Conservation (phyloP, 2,113 vertebrate species). For the Lipotes vexillifer region DNA sequence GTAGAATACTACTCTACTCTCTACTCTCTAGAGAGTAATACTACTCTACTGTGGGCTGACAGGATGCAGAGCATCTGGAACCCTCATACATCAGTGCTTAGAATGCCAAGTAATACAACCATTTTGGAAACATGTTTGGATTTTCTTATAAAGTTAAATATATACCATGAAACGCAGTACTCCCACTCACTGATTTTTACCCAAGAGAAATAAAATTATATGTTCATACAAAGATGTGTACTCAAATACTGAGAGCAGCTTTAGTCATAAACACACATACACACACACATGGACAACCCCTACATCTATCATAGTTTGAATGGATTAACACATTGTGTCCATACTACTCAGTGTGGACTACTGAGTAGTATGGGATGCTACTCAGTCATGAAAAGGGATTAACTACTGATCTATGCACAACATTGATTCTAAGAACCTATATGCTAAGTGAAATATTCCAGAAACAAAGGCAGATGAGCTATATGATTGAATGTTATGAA, state of each 20-base stretch:
- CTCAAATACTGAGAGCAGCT: neutral
- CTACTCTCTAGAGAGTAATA: too few species aligned
- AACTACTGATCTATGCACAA: neutral
- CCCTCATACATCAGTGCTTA: too few species aligned
- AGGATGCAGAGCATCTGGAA: neutral
- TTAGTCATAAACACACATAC: neutral
- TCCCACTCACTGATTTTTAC: neutral
- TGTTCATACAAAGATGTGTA: neutral
- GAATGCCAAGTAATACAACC: neutral
- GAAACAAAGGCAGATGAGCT: neutral
- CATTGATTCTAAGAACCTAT: neutral
- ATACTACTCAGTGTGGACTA: neutral
- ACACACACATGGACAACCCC: too few species aligned
- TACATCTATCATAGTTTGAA: neutral
- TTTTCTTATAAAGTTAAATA: neutral
- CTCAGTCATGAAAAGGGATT: neutral
- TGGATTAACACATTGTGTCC: neutral
- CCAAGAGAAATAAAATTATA: neutral
- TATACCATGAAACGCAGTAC: neutral
- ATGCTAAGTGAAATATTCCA: neutral
- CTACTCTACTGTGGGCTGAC: neutral
- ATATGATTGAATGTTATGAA: neutral
- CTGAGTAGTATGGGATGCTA: neutral
- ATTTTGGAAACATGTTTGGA: neutral
- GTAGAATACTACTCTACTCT: too few species aligned